These are phyloP conservation scores for Epizoanthus scotinus DNA, from an alignment of 92 coral and sea anemone genomes.

Conservation along the genomic window DNA sequence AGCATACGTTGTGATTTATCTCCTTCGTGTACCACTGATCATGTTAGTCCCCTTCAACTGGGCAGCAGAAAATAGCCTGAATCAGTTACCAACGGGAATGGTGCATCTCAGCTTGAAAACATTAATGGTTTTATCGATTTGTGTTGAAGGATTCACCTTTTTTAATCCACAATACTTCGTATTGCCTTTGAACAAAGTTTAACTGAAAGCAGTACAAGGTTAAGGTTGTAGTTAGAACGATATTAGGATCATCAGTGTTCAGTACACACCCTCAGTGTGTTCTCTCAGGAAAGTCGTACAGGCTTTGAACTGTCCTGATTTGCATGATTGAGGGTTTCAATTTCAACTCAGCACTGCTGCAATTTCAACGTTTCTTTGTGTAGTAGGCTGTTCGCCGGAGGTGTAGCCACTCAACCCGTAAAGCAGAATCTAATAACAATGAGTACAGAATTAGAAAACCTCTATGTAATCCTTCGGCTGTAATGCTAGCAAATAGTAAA, in stretches of 20 bases:
- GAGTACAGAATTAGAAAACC: too few relatives aligned
- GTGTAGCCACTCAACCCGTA: not conserved
- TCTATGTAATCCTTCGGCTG: too few relatives aligned
- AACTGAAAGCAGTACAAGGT: too few relatives aligned
- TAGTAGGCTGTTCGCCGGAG: not conserved
- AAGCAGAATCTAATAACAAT: too few relatives aligned
- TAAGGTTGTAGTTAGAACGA: too few relatives aligned
- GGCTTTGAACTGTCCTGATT: not conserved
- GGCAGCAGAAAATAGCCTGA: not conserved
- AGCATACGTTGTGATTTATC: not conserved
- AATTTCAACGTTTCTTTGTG: not conserved
- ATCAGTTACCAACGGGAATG: not conserved
- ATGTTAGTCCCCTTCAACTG: not conserved
- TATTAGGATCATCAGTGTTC: not conserved
- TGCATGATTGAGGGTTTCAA: not conserved
- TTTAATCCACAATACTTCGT: not conserved
- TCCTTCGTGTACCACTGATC: not conserved
- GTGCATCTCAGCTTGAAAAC: not conserved
- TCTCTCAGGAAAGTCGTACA: not conserved
- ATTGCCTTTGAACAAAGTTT: not conserved
- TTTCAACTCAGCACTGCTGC: constrained; percentile 11
- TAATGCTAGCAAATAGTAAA: too few relatives aligned
- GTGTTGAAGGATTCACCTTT: constrained; percentile 3
- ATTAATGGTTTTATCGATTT: not conserved
- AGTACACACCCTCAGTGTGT: not conserved